Percentiles rank a stretch among this genome's conserved stretches.
Evolutionary conservation across 23 tunicate genomes (phyloP).

Genomic region (Styela plicata): DNA sequence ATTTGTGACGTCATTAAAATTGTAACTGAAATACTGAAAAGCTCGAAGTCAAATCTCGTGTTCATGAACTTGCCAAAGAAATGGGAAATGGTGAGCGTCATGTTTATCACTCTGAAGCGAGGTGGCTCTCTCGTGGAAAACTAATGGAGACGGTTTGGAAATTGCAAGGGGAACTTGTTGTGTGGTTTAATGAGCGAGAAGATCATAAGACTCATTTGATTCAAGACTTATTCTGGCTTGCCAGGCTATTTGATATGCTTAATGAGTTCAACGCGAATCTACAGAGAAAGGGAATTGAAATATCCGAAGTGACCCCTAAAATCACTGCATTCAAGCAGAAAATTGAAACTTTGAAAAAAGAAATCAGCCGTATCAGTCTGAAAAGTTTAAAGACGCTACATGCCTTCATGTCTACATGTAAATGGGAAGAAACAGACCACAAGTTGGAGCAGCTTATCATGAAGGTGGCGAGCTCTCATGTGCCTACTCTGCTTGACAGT

Average conservation of each 20-base stretch:
- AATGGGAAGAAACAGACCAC: too few species aligned
- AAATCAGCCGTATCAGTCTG: constrained; percentile 47
- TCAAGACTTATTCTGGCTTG: constrained; percentile 64
- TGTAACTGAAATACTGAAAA: constrained; percentile 42
- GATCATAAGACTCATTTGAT: constrained; percentile 55
- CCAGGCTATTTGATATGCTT: constrained; percentile 62
- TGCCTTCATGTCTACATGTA: too few species aligned
- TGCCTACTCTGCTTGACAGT: constrained; percentile 49
- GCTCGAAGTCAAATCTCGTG: constrained; percentile 43
- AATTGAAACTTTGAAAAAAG: constrained; percentile 29
- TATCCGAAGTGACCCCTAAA: constrained; percentile 49
- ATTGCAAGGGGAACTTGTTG: constrained; percentile 41
- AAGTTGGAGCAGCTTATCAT: constrained; percentile 29
- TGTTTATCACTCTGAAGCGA: constrained; percentile 69
- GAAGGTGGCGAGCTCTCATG: constrained; percentile 39
- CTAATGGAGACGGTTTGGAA: constrained; percentile 59
- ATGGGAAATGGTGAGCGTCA: constrained; percentile 58
- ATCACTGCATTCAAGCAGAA: constrained; percentile 35
- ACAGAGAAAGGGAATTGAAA: constrained; percentile 52
- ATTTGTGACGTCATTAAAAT: constrained; percentile 51
- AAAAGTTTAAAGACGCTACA: constrained; percentile 45
- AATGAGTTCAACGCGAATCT: constrained; percentile 45
- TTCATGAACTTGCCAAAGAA: constrained; percentile 65
- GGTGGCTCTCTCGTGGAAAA: constrained; percentile 61
- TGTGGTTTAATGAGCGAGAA: constrained; percentile 40